Evolutionary conservation across 2,888 invertebrate species (phyloP), one percentile per base, ranked within the genome.

Genomic region (Zootermopsis nevadensis): DNA sequence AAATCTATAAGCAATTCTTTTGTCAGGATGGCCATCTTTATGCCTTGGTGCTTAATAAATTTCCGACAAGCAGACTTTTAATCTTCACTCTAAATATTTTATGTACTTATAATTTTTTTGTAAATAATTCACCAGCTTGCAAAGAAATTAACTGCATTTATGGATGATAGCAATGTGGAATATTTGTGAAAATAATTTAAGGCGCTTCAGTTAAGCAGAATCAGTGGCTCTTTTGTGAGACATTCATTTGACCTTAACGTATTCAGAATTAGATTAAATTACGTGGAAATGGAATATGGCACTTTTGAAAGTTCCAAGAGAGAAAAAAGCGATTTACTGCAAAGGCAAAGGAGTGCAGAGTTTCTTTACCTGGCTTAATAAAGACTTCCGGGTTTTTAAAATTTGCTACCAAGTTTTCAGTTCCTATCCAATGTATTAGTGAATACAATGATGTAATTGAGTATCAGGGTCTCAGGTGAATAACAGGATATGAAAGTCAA

Each of bases 371-470:
- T 4, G 4, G 2, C n/a, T 69, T 30, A 8, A 33, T 33, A 22
- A n/a, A 33, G 69, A 69, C 69, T 7, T 8, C 19, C 4, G 69
- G 69, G 2, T 69, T 69, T 69, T 22, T 15, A 69, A 69, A 31
- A 12, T 69, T 69, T 69, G 1, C 31, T 69, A 30, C 33, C 33
- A 15, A 33, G 66, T 30, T 30, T 2, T n/a, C 27, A 12, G 27
- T 66, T 77, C n/a, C n/a, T 48, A 48, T 76, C 42, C 42, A 48
- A 42, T 76, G 76, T 42, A 48, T 19, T 42, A 48, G 42, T 77
- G 48, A 48, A 48, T 77, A 77, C 38, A 77, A 77, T 77, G 77
- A 77, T 77, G 77, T 22, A 77, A 31, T 15, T 1, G 22, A 69
- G 31, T 22, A 22, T 33, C 15, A 31, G n/a, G 27, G 8, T 22